phyloP scores from a whole-genome alignment of 1,140 invertebrate species.

The Mercenaria mercenaria region DNA sequence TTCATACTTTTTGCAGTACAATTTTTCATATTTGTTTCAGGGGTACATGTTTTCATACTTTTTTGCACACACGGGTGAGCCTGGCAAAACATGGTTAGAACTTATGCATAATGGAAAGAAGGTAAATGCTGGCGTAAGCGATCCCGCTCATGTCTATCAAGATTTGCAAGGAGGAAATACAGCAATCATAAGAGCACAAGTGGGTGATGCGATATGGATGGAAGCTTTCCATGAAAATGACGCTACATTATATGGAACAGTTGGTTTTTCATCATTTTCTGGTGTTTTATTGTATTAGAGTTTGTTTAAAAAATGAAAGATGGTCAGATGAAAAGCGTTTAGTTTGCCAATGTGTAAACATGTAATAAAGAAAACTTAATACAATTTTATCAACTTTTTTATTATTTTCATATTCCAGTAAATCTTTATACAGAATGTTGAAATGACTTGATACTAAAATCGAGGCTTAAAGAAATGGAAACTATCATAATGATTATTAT shows the following conservation, averaged over 20 bases:
- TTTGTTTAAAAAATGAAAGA: too few relatives aligned
- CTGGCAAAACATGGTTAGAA: not conserved
- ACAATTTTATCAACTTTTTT: too few relatives aligned
- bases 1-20: too few relatives aligned
- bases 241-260: not conserved
- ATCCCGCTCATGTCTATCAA: not conserved
- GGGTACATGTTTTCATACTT: conserved; percentile 19
- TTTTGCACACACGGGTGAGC: not conserved
- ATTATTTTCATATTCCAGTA: too few relatives aligned
- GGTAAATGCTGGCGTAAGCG: not conserved
- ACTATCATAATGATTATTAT: too few relatives aligned
- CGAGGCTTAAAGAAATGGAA: too few relatives aligned
- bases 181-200: not conserved
- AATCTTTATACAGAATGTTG: too few relatives aligned
- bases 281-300: not conserved
- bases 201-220: not conserved
- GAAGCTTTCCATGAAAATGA: not conserved
- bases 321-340: too few relatives aligned
- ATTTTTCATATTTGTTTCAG: too few relatives aligned
- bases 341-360: too few relatives aligned
- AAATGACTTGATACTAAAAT: too few relatives aligned
- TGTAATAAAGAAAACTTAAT: too few relatives aligned
- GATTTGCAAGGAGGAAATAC: not conserved
- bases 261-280: not conserved
- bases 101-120: not conserved